phyloP scores from a whole-genome alignment of 2,888 invertebrate species.

The Parnassius orleans region DNA sequence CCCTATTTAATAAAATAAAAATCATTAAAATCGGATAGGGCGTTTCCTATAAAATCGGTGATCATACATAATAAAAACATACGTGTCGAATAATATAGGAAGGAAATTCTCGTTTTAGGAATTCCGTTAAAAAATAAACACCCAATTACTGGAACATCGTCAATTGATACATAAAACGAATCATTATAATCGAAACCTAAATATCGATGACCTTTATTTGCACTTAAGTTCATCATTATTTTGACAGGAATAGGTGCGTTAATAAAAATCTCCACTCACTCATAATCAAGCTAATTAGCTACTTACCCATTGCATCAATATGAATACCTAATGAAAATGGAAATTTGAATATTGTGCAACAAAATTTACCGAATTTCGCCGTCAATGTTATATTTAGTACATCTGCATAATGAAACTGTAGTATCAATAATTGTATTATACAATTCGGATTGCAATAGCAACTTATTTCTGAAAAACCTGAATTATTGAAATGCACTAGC shows the following conservation, averaged over 20 bases:
- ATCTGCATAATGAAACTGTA: conserved; percentile 39
- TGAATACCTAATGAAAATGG: conserved; percentile 64
- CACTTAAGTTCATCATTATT: conserved; percentile 25
- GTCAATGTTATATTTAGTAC: conserved; percentile 38
- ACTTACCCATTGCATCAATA: conserved; percentile 59
- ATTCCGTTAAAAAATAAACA: background rate
- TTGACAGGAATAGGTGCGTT: conserved; percentile 30
- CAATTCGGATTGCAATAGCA: conserved; percentile 31
- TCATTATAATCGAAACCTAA: conserved; percentile 27
- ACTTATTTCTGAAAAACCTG: conserved; percentile 33
- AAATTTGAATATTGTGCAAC: conserved; percentile 65
- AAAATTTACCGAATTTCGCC: conserved; percentile 56
- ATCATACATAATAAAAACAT: too few relatives aligned
- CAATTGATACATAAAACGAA: conserved; percentile 24
- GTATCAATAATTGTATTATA: conserved; percentile 34
- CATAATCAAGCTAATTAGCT: conserved; percentile 55
- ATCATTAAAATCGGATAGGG: too few relatives aligned
- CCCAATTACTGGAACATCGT: conserved; percentile 3
- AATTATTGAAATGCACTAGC: too few relatives aligned
- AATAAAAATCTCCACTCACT: conserved; percentile 39
- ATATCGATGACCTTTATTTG: conserved; percentile 1
- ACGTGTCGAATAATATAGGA: too few relatives aligned
- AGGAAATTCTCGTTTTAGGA: too few relatives aligned
- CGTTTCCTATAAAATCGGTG: too few relatives aligned
- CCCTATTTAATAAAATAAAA: too few relatives aligned